Percentiles rank a stretch among this genome's conserved stretches.
These are phyloP conservation scores for Cetonia aurata DNA, from an alignment of 2,888 invertebrate species.

Conservation along the genomic window DNA sequence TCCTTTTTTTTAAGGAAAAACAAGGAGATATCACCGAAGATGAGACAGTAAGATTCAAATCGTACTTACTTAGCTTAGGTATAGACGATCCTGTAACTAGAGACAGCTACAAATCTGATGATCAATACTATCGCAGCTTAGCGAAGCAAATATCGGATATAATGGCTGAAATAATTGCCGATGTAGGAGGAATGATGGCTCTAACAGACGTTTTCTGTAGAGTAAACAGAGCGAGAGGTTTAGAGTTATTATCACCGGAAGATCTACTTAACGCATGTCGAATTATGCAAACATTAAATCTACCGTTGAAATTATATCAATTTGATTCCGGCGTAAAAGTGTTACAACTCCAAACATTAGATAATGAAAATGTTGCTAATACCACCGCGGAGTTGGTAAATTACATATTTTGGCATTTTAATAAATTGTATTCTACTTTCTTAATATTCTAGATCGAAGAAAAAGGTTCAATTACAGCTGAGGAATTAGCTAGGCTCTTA, in stretches of 20 bases:
- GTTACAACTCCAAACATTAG: conserved; percentile 83
- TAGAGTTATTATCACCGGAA: conserved; percentile 96
- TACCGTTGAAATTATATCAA: conserved; percentile 82
- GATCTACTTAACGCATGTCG: conserved; percentile 94
- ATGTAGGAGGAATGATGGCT: conserved; percentile 96
- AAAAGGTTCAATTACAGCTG: conserved; percentile 82
- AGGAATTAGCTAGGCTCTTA: conserved; percentile 85
- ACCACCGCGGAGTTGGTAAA: conserved; percentile 75
- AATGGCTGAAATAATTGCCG: conserved; percentile 84
- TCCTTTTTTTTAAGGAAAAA: conserved; percentile 71
- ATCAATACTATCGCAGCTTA: conserved; percentile 86
- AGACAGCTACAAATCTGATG: conserved; percentile 87
- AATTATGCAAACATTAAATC: conserved; percentile 72
- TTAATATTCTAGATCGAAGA: conserved; percentile 72
- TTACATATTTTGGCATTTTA: conserved; percentile 14
- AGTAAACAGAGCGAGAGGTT: conserved; percentile 94
- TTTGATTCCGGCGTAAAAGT: conserved; percentile 98
- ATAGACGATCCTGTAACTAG: conserved; percentile 98
- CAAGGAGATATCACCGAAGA: conserved; percentile 97
- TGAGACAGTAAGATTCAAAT: conserved; percentile 96
- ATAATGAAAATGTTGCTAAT: conserved; percentile 78
- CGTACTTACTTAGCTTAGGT: conserved; percentile 95
- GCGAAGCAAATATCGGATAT: conserved; percentile 89
- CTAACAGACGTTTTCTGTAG: conserved; percentile 97
- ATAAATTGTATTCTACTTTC: neutral